Evolutionary conservation across 2,113 vertebrate genomes (phyloP).

Genomic region (Antechinus flavipes): DNA sequence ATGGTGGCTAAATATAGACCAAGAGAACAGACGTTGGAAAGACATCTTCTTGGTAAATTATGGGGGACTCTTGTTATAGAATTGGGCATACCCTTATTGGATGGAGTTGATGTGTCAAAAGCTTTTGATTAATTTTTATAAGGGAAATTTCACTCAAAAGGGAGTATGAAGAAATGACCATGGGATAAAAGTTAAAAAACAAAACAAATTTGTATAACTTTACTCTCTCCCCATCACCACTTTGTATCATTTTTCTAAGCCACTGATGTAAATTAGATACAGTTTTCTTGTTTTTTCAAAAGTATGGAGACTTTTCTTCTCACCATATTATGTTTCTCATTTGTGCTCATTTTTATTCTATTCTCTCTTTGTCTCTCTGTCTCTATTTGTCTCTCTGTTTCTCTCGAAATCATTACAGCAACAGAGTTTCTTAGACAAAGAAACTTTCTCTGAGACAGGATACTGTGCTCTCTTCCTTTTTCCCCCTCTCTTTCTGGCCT

Average conservation of each 20-base stretch:
- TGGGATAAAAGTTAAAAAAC: neutral
- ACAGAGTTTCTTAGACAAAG: conserved; percentile 12
- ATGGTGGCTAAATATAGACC: neutral
- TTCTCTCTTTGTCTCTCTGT: neutral
- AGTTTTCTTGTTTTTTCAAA: neutral
- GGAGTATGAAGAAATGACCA: neutral
- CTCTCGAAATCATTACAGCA: neutral
- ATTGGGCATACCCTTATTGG: neutral
- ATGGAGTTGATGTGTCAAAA: neutral
- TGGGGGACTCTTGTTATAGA: neutral
- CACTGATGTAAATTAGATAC: neutral
- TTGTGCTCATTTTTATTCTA: neutral
- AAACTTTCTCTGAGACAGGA: conserved; percentile 42
- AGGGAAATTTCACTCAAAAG: neutral
- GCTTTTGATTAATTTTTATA: neutral
- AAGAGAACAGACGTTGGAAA: neutral
- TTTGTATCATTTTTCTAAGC: neutral
- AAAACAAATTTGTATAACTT: neutral
- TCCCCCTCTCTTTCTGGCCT: conserved; percentile 32
- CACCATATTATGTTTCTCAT: neutral
- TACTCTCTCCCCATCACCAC: no score
- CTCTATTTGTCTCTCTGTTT: no score
- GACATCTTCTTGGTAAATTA: neutral
- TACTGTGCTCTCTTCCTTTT: neutral
- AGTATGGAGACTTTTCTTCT: neutral